Percentiles rank a stretch among this genome's conserved stretches.
phyloP scores from a whole-genome alignment of 2,797 vertebrate genomes.

The Hydrolagus colliei region DNA sequence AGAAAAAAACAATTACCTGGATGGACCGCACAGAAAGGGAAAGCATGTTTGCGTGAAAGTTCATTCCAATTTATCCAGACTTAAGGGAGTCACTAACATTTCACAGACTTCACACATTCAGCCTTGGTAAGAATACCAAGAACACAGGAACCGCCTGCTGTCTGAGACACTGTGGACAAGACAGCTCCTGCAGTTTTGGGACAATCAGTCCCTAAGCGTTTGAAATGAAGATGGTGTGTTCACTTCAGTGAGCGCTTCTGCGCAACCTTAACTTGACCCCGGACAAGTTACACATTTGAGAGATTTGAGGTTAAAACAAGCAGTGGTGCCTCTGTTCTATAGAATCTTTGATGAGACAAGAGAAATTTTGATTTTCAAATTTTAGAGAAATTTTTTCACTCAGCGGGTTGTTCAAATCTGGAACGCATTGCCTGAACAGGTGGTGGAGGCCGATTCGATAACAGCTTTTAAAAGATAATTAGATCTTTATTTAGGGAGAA shows the following conservation, averaged over 20 bases:
- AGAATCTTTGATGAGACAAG: too few relatives aligned
- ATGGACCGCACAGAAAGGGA: conserved; percentile 33
- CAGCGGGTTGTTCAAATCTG: too few relatives aligned
- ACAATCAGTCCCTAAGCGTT: neutral
- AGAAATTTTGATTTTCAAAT: too few relatives aligned
- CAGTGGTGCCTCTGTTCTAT: neutral
- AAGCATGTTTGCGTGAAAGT: conserved; percentile 38
- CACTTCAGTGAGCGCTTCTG: neutral
- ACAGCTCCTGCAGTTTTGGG: conserved; percentile 36
- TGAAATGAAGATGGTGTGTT: neutral
- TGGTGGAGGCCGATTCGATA: too few relatives aligned
- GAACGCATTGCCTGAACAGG: too few relatives aligned
- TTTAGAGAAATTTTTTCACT: too few relatives aligned
- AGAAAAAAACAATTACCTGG: conserved; percentile 12
- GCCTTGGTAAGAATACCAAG: conserved; percentile 40
- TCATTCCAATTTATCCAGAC: conserved; percentile 47
- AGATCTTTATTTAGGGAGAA: too few relatives aligned
- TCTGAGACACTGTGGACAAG: conserved; percentile 38
- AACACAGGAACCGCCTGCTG: conserved; percentile 35
- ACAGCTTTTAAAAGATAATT: too few relatives aligned
- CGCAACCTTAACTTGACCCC: neutral
- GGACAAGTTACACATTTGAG: neutral
- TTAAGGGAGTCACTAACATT: conserved; percentile 46
- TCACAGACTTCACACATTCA: conserved; percentile 44
- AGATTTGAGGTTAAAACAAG: neutral